Base-by-base conservation (phyloP, 2,797 vertebrate genomes). In the Brachyrhaphis roseni region DNA sequence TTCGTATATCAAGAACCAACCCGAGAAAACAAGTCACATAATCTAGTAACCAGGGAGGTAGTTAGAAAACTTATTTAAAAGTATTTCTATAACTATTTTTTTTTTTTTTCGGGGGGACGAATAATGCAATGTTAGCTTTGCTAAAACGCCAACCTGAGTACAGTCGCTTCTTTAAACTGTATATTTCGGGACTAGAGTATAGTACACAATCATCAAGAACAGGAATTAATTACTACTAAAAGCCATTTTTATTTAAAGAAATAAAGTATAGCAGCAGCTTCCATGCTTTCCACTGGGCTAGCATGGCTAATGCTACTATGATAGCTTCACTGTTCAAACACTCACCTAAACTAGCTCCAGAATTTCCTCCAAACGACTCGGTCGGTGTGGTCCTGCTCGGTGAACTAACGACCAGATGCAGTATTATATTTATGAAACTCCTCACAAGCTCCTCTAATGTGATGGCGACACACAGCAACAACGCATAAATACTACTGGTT, bases 291-390 rank as follows among this genome's bases (percentile, higher is more conserved):
- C 20, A 71, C 13, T 59, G 26, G 66, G 86, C 79, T 86, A 46
- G 28, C 47, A 43, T 20, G 41, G 88, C 84, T 91, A 85, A 87
- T 31, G 90, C 86, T 87, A 90, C 84, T 86, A 90, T 45, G 8
- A 45, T 28, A 81, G 78, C 75, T 78, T 13, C 4, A 34, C 15
- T 16, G 43, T 72, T 68, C 16, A 57, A 72, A 73, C 76, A 87
- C 93, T 88, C 81, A 47, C 91, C 92, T 93, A 80, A 78, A 51
- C 15, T 79, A 86, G 88, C 80, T 87, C 82, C 81, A 83, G n/a
- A 51, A 66, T 41, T 62, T 46, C 72, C 26, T 51, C 36, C 64
- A 70, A 34, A 49, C 7, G 59, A 34, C 5, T 49, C 1, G 0
- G 53, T 49, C 18, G 59, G 3, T 0, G 46, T 10, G 7, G 0